phyloP scores from a whole-genome alignment of 2,888 invertebrate species.

The Cinara cedri region DNA sequence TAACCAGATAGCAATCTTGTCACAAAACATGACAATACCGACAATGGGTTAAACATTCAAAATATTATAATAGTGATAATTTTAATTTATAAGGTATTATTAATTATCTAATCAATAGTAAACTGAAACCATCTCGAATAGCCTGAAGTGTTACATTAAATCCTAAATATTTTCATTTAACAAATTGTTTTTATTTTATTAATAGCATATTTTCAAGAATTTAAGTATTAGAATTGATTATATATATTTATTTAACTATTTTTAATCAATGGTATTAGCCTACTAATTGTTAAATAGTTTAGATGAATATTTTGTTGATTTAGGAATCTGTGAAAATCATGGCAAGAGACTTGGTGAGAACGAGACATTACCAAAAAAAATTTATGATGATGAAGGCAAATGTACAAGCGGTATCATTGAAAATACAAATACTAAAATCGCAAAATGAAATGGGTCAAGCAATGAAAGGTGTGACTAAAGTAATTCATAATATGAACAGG shows the following conservation, averaged over 20 bases:
- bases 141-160: conserved; percentile 12
- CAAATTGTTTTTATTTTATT: conserved; percentile 8
- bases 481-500: conserved; percentile 98
- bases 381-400: conserved; percentile 99
- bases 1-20: too few relatives aligned
- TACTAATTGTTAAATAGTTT: conserved; percentile 49
- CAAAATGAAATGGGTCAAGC: conserved; percentile 99
- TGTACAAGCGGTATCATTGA: conserved; percentile 95
- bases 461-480: conserved; percentile 97
- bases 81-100: too few relatives aligned
- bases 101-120: too few relatives aligned
- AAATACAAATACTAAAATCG: conserved; percentile 96
- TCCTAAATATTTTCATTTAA: conserved; percentile 15
- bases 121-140: too few relatives aligned
- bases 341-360: conserved; percentile 98
- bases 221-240: too few relatives aligned
- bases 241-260: too few relatives aligned
- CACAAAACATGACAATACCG: too few relatives aligned
- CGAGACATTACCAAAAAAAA: conserved; percentile 93
- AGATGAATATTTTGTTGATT: conserved; percentile 58
- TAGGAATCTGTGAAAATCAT: conserved; percentile 99
- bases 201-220: conserved; percentile 4
- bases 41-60: too few relatives aligned
- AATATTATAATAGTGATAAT: too few relatives aligned
- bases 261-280: too few relatives aligned